Conservation (phyloP, 1,140 invertebrate genomes). For the Philopotamus ludificatus region DNA sequence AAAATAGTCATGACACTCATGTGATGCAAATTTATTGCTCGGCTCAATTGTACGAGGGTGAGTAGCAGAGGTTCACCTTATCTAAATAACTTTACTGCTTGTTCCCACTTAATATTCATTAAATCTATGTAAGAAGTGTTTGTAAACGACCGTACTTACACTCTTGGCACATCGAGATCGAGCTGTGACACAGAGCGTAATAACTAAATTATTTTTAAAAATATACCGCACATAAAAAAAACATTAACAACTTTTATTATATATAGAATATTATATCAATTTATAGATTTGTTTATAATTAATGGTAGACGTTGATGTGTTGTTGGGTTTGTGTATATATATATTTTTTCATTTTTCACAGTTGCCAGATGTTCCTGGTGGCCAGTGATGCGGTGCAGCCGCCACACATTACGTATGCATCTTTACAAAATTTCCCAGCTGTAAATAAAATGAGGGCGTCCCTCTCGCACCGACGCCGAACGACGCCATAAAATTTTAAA, state of each 20-base stretch:
- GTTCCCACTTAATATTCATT: conserved; percentile 42
- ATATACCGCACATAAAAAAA: too few relatives aligned
- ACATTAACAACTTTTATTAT: too few relatives aligned
- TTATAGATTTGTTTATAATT: too few relatives aligned
- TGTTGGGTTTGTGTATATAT: too few relatives aligned
- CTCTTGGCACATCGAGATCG: too few relatives aligned
- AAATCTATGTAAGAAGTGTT: conserved; percentile 40
- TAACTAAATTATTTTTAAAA: too few relatives aligned
- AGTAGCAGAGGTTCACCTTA: conserved; percentile 16
- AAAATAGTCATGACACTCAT: conserved; percentile 8
- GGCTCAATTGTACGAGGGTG: conserved; percentile 22
- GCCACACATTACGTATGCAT: conserved; percentile 39
- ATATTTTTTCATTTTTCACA: too few relatives aligned
- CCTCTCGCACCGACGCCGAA: conserved; percentile 19
- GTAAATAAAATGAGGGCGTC: conserved; percentile 37
- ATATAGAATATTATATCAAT: too few relatives aligned
- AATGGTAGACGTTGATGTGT: too few relatives aligned
- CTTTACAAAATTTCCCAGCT: conserved; percentile 41
- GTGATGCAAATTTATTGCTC: conserved; percentile 29
- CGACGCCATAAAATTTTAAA: conserved; percentile 37
- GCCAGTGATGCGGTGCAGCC: not conserved
- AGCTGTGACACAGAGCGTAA: too few relatives aligned
- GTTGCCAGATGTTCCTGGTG: not conserved
- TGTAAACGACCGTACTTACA: conserved; percentile 37
- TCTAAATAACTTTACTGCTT: conserved; percentile 41